phyloP scores from a whole-genome alignment of 2,888 invertebrate genomes.

The Adineta ricciae region DNA sequence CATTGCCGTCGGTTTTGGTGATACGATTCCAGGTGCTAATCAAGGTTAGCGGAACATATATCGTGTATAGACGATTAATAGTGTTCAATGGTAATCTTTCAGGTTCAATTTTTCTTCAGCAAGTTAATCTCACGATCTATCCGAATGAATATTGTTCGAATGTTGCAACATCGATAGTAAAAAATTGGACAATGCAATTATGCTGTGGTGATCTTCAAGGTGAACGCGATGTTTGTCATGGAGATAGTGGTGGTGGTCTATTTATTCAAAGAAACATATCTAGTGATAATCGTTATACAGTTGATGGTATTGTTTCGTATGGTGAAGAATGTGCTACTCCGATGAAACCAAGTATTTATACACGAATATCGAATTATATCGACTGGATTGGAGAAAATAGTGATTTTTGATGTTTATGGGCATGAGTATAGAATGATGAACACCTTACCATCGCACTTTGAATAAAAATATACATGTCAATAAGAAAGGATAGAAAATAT shows the following conservation, averaged over 20 bases:
- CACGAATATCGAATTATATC: background rate
- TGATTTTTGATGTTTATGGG: no score
- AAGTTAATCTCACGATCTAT: background rate
- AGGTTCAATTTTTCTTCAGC: background rate
- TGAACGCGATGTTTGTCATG: background rate
- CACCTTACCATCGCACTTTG: no score
- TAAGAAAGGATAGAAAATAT: no score
- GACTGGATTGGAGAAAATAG: no score
- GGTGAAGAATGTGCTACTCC: background rate
- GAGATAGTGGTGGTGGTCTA: constrained; percentile 4
- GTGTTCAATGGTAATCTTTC: background rate
- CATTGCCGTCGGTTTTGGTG: background rate
- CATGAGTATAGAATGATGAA: no score
- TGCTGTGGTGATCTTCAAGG: background rate
- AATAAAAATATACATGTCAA: no score
- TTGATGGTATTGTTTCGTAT: constrained; percentile 6
- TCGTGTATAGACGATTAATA: no score
- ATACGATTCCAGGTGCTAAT: background rate
- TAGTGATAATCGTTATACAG: background rate
- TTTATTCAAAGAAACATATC: background rate
- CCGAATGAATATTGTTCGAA: background rate
- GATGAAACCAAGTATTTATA: background rate
- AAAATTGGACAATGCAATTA: background rate
- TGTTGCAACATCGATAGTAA: background rate
- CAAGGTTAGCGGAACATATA: background rate